Evolutionary conservation across 2,888 invertebrate species (phyloP).

Genomic region (Eubasilissa splendida): DNA sequence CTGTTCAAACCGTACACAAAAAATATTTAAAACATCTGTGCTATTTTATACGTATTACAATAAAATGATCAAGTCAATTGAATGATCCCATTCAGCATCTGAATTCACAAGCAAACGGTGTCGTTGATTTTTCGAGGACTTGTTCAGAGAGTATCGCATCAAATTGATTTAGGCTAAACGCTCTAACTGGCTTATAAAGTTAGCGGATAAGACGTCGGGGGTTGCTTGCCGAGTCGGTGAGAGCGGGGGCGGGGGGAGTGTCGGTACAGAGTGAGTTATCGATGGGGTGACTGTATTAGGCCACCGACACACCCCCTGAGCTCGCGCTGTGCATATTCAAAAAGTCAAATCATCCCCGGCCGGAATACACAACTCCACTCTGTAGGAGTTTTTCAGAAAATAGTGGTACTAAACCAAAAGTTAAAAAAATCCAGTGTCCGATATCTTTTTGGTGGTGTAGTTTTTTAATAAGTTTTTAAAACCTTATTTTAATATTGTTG

Average conservation of each 20-base stretch:
- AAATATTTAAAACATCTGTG: too few species aligned
- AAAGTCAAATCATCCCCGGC: conserved; percentile 58
- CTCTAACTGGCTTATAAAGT: conserved; percentile 58
- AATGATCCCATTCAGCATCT: conserved; percentile 24
- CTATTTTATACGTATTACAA: too few species aligned
- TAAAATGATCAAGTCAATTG: conserved; percentile 26
- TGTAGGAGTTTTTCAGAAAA: conserved; percentile 27
- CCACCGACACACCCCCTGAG: conserved; percentile 39
- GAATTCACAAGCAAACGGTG: conserved; percentile 34
- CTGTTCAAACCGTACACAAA: too few species aligned
- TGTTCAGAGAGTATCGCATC: conserved; percentile 49
- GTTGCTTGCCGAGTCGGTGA: conserved; percentile 13
- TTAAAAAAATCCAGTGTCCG: too few species aligned
- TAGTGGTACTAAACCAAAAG: conserved; percentile 7
- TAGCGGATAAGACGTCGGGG: conserved; percentile 47
- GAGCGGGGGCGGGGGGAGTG: not conserved
- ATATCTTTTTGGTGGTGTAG: too few species aligned
- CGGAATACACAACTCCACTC: conserved; percentile 47
- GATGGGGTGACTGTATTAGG: conserved; percentile 54
- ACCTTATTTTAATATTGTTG: too few species aligned
- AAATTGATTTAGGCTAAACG: conserved; percentile 59
- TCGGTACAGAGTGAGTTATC: conserved; percentile 48
- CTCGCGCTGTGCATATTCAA: conserved; percentile 58
- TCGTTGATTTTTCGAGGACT: conserved; percentile 35
- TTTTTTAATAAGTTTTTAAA: too few species aligned